phyloP scores from a whole-genome alignment of 2,113 vertebrate species.

The Epinephelus lanceolatus region DNA sequence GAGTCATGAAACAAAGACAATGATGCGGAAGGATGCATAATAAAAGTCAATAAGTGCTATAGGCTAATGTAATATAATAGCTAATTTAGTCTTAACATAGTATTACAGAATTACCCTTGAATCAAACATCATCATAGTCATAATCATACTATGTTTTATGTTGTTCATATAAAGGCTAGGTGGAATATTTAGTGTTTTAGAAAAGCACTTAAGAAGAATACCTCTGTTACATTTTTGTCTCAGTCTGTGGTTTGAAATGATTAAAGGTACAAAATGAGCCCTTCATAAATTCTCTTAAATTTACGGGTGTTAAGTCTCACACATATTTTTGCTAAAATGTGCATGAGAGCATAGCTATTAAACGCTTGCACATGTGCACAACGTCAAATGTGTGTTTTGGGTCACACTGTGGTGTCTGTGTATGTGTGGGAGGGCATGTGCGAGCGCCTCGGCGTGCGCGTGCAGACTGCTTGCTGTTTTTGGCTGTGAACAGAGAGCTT shows the following conservation, averaged over 20 bases:
- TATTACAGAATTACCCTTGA: slow-evolving; percentile 16
- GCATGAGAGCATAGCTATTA: not conserved
- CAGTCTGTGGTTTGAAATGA: slow-evolving; percentile 14
- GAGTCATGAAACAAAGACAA: slow-evolving; percentile 32
- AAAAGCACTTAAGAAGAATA: slow-evolving; percentile 7
- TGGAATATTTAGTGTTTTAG: slow-evolving; percentile 11
- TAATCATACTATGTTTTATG: slow-evolving; percentile 11
- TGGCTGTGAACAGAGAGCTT: slow-evolving; percentile 76
- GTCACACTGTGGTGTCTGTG: slow-evolving; percentile 21
- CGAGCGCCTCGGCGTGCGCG: slow-evolving; percentile 4
- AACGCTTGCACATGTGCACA: slow-evolving; percentile 12
- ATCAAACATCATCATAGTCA: slow-evolving; percentile 16
- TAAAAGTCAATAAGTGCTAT: slow-evolving; percentile 38
- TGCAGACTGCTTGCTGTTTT: slow-evolving; percentile 53
- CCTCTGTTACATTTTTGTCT: not conserved
- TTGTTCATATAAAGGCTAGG: not conserved
- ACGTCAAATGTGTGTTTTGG: slow-evolving; percentile 37
- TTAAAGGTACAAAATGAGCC: not conserved
- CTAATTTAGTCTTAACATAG: not conserved
- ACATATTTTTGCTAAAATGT: not conserved
- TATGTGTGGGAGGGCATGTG: slow-evolving; percentile 61
- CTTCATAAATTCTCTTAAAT: slow-evolving; percentile 8
- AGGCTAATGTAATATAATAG: slow-evolving; percentile 44
- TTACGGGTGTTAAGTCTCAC: not conserved
- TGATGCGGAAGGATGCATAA: slow-evolving; percentile 36